phyloP scores from a whole-genome alignment of 2,797 vertebrate species.

The Glyptemys insculpta region DNA sequence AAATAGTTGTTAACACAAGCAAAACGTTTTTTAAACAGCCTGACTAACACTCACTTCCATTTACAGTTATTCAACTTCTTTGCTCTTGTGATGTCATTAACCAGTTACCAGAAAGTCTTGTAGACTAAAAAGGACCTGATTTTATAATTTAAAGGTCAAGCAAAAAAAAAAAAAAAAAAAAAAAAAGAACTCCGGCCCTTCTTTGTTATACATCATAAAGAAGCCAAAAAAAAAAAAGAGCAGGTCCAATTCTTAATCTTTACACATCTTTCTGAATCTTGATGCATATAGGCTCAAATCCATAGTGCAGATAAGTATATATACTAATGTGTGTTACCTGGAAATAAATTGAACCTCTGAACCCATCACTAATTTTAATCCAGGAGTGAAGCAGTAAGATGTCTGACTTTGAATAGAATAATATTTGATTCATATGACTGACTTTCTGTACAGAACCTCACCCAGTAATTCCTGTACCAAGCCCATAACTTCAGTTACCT shows the following conservation, averaged over 20 bases:
- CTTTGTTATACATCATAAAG: neutral
- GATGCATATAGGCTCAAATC: neutral
- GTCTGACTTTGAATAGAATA: neutral
- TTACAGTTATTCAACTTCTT: neutral
- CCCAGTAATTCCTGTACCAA: too few relatives aligned
- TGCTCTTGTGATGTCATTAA: neutral
- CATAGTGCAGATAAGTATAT: neutral
- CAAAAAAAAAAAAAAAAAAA: neutral
- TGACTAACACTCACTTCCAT: neutral
- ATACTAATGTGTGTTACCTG: neutral
- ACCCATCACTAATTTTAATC: neutral
- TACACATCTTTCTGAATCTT: neutral
- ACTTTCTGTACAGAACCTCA: neutral
- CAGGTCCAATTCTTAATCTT: neutral
- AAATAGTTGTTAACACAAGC: neutral
- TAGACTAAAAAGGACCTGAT: neutral
- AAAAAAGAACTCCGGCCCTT: neutral
- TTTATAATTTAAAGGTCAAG: constrained; percentile 26
- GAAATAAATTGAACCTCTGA: neutral
- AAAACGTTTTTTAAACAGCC: neutral
- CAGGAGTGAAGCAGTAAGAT: neutral
- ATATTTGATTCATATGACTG: neutral
- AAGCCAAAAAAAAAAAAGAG: neutral
- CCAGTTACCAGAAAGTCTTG: neutral
- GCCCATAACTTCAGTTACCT: too few relatives aligned